Base-by-base conservation (phyloP, 2,888 invertebrate genomes). In the Synergus gifuensis region DNA sequence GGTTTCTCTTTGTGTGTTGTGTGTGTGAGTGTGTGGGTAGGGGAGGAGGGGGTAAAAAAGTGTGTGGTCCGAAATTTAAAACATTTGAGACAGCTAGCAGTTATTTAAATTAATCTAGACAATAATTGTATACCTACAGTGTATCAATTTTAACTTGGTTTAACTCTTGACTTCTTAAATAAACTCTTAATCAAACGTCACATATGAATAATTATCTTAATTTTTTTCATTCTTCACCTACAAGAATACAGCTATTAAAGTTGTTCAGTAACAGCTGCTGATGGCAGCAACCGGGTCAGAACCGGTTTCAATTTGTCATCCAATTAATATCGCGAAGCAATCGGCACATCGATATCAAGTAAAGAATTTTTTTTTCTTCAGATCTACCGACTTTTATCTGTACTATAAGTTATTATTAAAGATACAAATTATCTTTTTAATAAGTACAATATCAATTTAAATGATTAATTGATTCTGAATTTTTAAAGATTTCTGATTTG, bases 271-370 rank as follows among this genome's bases (percentile, higher is more conserved):
- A 73, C 16, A 73, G 36, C 11, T n/a, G 73, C 46, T 12, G 4
- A 49, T 28, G 49, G 28, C 49, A 69, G 69, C 28, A 80, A 76
- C 78, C 78, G 40, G 78, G 77, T 81, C 46, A 58, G 58, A 85
- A 85, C 85, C 84, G 84, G 85, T 86, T 85, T 83, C 83, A 84
- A 86, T 87, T 86, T 84, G 83, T 82, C 81, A 81, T 82, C 81
- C 83, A 85, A 87, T 86, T 84, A 86, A 86, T 84, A 83, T 82
- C 79, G 79, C 76, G 79, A 49, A 49, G 69, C 69, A 78, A 83
- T 84, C 79, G 78, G 76, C 79, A 54, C 46, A 42, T 79, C 49
- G 67, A 78, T 77, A 78, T 62, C 60, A 77, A 78, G 73, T 76
- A 60, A 60, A 60, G 18, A 22, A 22, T 22, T 60, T 60, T 11